Conservation (phyloP, 2,113 vertebrate genomes). For the Pardalotus punctatus region DNA sequence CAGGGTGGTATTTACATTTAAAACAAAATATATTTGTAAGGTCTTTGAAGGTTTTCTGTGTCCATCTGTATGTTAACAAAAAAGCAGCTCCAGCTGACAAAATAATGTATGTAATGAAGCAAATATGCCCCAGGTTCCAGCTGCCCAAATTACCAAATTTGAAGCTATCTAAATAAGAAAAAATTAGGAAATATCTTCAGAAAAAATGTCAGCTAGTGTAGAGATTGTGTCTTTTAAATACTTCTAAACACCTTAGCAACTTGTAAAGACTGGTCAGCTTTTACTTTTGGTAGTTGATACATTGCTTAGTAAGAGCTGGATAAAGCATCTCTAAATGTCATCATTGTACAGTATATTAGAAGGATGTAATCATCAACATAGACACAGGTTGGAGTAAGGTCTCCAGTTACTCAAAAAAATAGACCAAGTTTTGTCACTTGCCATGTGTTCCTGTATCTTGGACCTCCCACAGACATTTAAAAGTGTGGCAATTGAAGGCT, state of each 20-base stretch:
- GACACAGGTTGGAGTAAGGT: background rate
- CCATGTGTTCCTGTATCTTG: background rate
- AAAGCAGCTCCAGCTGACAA: constrained; percentile 53
- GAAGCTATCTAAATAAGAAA: background rate
- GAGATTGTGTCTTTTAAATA: background rate
- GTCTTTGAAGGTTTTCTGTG: constrained; percentile 47
- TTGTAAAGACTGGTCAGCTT: background rate
- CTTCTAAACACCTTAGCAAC: background rate
- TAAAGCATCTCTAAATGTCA: background rate
- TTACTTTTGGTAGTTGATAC: background rate
- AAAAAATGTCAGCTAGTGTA: background rate
- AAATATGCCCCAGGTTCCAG: constrained; percentile 41
- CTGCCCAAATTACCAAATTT: constrained; percentile 16
- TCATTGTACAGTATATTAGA: background rate
- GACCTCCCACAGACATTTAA: background rate
- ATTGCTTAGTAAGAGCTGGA: background rate
- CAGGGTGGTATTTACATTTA: constrained; percentile 41
- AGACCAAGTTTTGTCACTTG: background rate
- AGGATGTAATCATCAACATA: background rate
- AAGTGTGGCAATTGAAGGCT: background rate
- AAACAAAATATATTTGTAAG: constrained; percentile 48
- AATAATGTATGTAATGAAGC: constrained; percentile 50
- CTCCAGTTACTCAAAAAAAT: background rate
- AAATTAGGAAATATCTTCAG: background rate
- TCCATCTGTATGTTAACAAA: constrained; percentile 44